phyloP scores from a whole-genome alignment of 2,888 invertebrate species.

The Syritta pipiens region DNA sequence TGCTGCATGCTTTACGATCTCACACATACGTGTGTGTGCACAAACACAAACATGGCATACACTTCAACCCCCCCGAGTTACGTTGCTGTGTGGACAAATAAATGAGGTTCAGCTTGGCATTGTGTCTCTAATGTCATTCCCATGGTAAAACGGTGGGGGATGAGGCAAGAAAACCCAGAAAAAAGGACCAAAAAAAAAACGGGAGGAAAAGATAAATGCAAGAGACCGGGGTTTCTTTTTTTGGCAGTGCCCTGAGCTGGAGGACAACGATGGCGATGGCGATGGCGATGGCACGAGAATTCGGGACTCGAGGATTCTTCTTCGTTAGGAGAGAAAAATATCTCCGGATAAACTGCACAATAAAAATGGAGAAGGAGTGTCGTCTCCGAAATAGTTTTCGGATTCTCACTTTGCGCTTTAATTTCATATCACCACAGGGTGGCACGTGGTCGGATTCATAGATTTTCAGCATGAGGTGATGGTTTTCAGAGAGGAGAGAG shows the following conservation, averaged over 20 bases:
- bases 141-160: constrained; percentile 30
- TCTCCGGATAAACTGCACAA: constrained; percentile 48
- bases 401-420: constrained; percentile 29
- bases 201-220: constrained; percentile 24
- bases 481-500: neutral
- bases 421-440: constrained; percentile 28
- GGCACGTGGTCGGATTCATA: constrained; percentile 1
- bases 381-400: constrained; percentile 44
- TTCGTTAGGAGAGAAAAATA: constrained; percentile 4
- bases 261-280: neutral
- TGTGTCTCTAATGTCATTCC: constrained; percentile 57
- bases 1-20: constrained; percentile 46
- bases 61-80: neutral
- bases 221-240: constrained; percentile 15
- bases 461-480: neutral
- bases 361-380: constrained; percentile 52
- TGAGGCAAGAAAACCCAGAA: constrained; percentile 8
- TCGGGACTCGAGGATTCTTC: too few species aligned
- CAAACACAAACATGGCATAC: neutral
- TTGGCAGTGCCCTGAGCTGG: neutral
- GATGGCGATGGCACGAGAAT: too few species aligned
- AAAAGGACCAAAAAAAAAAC: neutral
- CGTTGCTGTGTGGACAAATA: constrained; percentile 34
- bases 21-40: constrained; percentile 15
- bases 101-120: constrained; percentile 57